Base-by-base conservation (phyloP, 2,797 vertebrate species). In the Eulemur albifrons region DNA sequence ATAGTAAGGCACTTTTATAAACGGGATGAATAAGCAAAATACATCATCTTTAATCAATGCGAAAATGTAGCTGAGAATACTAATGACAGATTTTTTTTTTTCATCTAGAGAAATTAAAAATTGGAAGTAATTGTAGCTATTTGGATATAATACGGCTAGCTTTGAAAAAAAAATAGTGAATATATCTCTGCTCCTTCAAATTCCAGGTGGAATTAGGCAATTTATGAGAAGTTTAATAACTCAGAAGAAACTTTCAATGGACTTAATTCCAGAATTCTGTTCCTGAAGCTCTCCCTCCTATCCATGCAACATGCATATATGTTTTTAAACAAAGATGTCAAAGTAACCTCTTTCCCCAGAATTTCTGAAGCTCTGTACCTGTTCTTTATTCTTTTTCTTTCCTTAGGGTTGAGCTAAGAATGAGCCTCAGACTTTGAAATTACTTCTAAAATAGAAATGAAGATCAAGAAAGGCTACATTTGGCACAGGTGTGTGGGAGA, bases 351-450 rank as follows among this genome's bases (percentile, higher is more conserved):
- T 85, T 76, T 75, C 50, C 23, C 50, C n/a, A 48, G 45, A 77
- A n/a, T 30, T 57, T 67, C 61, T 95, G 54, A 94, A 73, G 75
- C 90, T 89, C 40, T 63, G 9, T 52, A 11, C 2, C 8, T 88
- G 40, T 73, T 96, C 20, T 83, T 90, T 65, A 54, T 77, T 80
- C 38, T 94, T 94, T 65, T 4, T 84, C 7, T 92, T 81, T 73
- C 32, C 25, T 91, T 81, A 67, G 11, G 4, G 67, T 54, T 87
- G 54, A 89, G 17, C 10, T 73, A 85, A 87, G 38, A 90, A 43
- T 69, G 63, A 82, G 18, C 30, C 17, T 77, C 17, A 76, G 35
- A 84, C 14, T 75, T 80, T 59, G 72, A 92, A 45, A 88, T 92
- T 69, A 43, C 38, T 65, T 95, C 45, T 92, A 88, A 93, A 93